These are phyloP conservation scores for Apogon talboti DNA, from an alignment of 2,797 vertebrate species.

Conservation along the genomic window DNA sequence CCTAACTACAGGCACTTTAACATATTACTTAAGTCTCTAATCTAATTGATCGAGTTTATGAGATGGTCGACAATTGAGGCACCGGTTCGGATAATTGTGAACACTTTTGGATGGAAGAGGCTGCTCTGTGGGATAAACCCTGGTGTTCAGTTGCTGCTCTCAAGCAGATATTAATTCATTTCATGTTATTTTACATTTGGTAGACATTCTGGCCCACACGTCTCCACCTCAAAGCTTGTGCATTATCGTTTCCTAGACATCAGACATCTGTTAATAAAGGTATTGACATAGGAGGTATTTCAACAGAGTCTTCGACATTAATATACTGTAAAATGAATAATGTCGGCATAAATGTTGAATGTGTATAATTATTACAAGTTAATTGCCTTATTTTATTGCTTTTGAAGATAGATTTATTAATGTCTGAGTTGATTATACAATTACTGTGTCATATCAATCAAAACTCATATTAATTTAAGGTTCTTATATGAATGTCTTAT, in stretches of 20 bases:
- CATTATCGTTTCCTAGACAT: too few relatives aligned
- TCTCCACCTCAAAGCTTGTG: too few relatives aligned
- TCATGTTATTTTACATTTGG: too few relatives aligned
- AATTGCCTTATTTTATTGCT: constrained; percentile 1
- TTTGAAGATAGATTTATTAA: background rate
- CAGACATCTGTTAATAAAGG: background rate
- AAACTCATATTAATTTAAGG: constrained; percentile 5
- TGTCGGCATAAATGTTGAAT: constrained; percentile 2
- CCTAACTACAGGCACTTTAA: constrained; percentile 21
- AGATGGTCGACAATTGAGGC: background rate
- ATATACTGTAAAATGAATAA: background rate
- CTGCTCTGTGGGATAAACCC: background rate
- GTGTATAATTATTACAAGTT: background rate
- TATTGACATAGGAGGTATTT: background rate
- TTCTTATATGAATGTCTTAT: too few relatives aligned
- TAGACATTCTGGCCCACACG: too few relatives aligned
- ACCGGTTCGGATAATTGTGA: background rate
- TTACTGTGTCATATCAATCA: background rate
- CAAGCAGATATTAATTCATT: background rate
- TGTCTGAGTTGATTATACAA: background rate
- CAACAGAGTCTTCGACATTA: background rate
- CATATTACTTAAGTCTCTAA: constrained; percentile 31
- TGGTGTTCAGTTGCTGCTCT: background rate
- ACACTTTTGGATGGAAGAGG: background rate
- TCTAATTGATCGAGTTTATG: constrained; percentile 12